Conservation (phyloP, 2,888 invertebrate species). For the Lithophane leautieri region DNA sequence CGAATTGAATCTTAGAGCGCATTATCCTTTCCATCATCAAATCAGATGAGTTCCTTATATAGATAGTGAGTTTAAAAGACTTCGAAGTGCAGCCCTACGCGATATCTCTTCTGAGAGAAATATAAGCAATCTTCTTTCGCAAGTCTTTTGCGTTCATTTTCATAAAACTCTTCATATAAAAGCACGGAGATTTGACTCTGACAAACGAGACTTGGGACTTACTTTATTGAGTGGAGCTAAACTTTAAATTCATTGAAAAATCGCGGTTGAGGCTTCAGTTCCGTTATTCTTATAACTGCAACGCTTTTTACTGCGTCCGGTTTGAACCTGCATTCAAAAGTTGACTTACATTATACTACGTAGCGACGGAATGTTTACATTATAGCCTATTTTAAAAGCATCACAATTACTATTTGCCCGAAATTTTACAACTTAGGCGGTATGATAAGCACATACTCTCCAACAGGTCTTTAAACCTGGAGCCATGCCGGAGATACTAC, state of each 20-base stretch:
- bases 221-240: constrained; percentile 54
- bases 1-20: constrained; percentile 32
- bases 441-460: constrained; percentile 31
- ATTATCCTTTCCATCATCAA: constrained; percentile 53
- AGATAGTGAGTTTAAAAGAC: constrained; percentile 47
- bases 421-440: constrained; percentile 16
- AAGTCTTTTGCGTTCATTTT: constrained; percentile 55
- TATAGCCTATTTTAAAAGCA: constrained; percentile 10
- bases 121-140: constrained; percentile 56
- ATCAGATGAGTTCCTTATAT: constrained; percentile 41
- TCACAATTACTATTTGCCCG: constrained; percentile 9
- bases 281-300: neutral
- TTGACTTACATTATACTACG: neutral
- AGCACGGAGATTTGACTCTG: constrained; percentile 54
- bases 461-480: constrained; percentile 14
- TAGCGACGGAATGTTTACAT: neutral
- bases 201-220: constrained; percentile 49
- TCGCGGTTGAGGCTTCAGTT: constrained; percentile 24
- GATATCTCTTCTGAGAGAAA: constrained; percentile 37
- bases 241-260: constrained; percentile 52
- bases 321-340: constrained; percentile 13
- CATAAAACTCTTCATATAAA: constrained; percentile 60
- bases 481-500: neutral
- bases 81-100: constrained; percentile 45
- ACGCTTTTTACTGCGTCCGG: constrained; percentile 2